A percentile compares a stretch with the other conserved stretches of the same genome.
Evolutionary conservation across 2,888 invertebrate genomes (phyloP).

Genomic region (Epirrita christyi): DNA sequence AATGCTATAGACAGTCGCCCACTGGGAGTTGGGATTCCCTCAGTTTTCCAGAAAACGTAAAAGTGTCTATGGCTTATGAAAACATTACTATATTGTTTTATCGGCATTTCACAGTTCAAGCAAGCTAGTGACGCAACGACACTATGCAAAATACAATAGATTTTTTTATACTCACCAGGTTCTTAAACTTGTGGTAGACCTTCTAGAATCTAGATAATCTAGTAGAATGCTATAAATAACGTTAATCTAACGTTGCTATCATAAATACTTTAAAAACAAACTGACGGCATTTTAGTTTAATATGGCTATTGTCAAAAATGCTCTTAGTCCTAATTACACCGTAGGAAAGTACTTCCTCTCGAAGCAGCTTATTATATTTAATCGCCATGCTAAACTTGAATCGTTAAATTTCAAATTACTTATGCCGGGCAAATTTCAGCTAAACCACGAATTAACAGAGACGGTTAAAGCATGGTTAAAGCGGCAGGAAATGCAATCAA

Average conservation of each 20-base stretch:
- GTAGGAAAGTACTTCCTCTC: background rate
- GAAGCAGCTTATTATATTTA: background rate
- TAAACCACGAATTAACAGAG: conserved; percentile 5
- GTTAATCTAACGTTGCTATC: no score
- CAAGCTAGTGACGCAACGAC: no score
- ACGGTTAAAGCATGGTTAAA: conserved; percentile 11
- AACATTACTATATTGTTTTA: conserved; percentile 12
- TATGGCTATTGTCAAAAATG: no score
- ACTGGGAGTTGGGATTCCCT: conserved; percentile 7
- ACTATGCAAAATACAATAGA: no score
- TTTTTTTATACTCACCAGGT: no score
- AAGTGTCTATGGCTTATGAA: conserved; percentile 7
- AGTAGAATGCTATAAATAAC: no score
- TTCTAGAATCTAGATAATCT: no score
- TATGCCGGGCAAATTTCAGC: conserved; percentile 7
- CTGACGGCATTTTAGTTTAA: no score
- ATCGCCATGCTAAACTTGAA: background rate
- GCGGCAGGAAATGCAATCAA: conserved; percentile 10
- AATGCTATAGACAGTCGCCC: conserved; percentile 4
- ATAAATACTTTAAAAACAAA: no score
- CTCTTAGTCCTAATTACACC: background rate
- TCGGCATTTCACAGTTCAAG: conserved; percentile 1
- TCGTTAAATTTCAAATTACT: conserved; percentile 10
- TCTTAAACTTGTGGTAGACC: no score
- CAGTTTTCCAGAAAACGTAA: conserved; percentile 13